phyloP scores from a whole-genome alignment of 2,797 vertebrate genomes.

The Phrynocephalus guinanensis region DNA sequence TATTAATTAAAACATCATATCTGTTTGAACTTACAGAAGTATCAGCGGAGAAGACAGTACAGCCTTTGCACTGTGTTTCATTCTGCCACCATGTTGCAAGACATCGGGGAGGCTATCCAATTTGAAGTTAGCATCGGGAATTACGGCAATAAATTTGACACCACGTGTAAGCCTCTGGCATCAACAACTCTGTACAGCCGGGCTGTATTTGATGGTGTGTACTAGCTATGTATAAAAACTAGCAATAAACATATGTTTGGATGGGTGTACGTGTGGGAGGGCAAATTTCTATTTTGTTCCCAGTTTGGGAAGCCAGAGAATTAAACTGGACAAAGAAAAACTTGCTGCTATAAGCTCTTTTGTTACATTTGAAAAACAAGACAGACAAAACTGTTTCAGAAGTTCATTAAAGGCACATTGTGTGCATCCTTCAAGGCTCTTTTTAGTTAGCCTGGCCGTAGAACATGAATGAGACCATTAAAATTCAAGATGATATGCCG shows the following conservation, averaged over 20 bases:
- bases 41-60: constrained; percentile 94
- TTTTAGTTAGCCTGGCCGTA: background rate
- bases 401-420: background rate
- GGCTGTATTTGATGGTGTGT: constrained; percentile 93
- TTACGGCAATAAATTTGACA: constrained; percentile 97
- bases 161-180: constrained; percentile 94
- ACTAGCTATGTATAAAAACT: background rate
- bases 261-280: too few relatives aligned
- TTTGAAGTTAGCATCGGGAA: constrained; percentile 99
- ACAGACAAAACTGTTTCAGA: background rate
- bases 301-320: background rate
- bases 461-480: background rate
- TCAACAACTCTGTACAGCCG: constrained; percentile 97
- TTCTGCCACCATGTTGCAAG: constrained; percentile 92
- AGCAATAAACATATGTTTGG: fast-evolving
- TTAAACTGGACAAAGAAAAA: background rate
- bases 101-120: constrained; percentile 94
- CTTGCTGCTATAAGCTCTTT: background rate
- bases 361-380: background rate
- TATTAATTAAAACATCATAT: background rate
- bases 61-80: constrained; percentile 94
- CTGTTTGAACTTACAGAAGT: constrained; percentile 82
- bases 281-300: background rate
- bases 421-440: constrained; percentile 19
- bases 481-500: background rate